A percentile compares a stretch with the other conserved stretches of the same genome.
phyloP scores from a whole-genome alignment of 2,888 invertebrate species.

The Phyllotreta striolata region DNA sequence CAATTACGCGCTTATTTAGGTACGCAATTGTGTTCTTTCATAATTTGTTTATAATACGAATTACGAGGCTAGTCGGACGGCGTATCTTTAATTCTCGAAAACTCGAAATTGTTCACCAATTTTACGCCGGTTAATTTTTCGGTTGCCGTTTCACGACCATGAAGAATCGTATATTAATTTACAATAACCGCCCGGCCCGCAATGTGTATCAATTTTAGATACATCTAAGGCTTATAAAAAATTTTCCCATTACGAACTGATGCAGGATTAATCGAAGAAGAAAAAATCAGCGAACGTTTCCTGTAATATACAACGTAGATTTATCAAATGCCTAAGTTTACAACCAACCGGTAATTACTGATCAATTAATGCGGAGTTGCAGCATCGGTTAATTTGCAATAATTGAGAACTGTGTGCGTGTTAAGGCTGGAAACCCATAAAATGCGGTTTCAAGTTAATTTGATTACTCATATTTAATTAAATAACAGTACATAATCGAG shows the following conservation, averaged over 20 bases:
- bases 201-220: too few species aligned
- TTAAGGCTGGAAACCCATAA: constrained; percentile 33
- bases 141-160: too few species aligned
- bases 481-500: constrained; percentile 47
- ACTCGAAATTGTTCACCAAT: too few species aligned
- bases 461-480: constrained; percentile 50
- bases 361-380: constrained; percentile 38
- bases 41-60: constrained; percentile 50
- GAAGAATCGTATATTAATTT: too few species aligned
- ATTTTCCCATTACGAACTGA: too few species aligned
- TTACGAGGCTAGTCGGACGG: constrained; percentile 42
- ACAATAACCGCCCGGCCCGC: too few species aligned
- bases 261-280: constrained; percentile 9
- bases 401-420: constrained; percentile 39
- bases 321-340: constrained; percentile 34
- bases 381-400: constrained; percentile 38
- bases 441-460: constrained; percentile 45
- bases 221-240: too few species aligned
- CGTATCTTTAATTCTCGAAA: too few species aligned
- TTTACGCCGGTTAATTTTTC: too few species aligned
- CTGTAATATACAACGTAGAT: constrained; percentile 33
- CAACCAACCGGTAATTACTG: constrained; percentile 28
- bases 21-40: constrained; percentile 51
- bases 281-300: constrained; percentile 25
- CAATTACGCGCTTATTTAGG: constrained; percentile 55